Conservation (phyloP, 1,140 invertebrate genomes). For the Psix sp. region DNA sequence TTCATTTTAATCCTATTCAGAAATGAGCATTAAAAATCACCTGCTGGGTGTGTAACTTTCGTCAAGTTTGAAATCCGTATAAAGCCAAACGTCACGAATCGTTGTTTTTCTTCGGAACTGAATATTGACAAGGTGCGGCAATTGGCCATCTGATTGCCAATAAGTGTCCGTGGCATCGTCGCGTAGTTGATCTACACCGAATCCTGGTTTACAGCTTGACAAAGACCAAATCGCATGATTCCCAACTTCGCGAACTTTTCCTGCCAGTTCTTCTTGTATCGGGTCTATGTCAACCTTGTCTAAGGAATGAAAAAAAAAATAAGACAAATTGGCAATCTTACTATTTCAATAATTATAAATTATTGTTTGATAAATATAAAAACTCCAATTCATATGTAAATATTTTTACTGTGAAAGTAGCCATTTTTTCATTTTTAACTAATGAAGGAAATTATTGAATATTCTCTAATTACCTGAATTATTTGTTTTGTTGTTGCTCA, state of each 20-base stretch:
- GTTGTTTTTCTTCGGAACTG: conserved; percentile 98
- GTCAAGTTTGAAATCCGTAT: conserved; percentile 98
- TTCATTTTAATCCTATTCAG: too few relatives aligned
- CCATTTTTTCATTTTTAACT: too few relatives aligned
- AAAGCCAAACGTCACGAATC: conserved; percentile 96
- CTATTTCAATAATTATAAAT: too few relatives aligned
- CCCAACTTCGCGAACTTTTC: conserved; percentile 94
- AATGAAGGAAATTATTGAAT: too few relatives aligned
- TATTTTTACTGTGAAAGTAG: too few relatives aligned
- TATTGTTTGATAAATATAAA: too few relatives aligned
- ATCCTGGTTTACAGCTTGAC: conserved; percentile 98
- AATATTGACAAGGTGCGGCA: conserved; percentile 98
- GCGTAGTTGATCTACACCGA: conserved; percentile 97
- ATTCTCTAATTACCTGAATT: too few relatives aligned
- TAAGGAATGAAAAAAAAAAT: too few relatives aligned
- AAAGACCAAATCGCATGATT: conserved; percentile 98
- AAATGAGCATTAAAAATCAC: conserved; percentile 63
- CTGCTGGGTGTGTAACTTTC: conserved; percentile 98
- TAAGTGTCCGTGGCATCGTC: conserved; percentile 98
- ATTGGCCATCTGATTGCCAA: conserved; percentile 99
- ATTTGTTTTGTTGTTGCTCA: too few relatives aligned
- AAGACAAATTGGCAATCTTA: too few relatives aligned
- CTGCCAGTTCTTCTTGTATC: conserved; percentile 83
- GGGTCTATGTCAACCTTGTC: conserved; percentile 79
- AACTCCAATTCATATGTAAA: too few relatives aligned